phyloP scores from a whole-genome alignment of 1,140 invertebrate species.

The Telenomus remus region DNA sequence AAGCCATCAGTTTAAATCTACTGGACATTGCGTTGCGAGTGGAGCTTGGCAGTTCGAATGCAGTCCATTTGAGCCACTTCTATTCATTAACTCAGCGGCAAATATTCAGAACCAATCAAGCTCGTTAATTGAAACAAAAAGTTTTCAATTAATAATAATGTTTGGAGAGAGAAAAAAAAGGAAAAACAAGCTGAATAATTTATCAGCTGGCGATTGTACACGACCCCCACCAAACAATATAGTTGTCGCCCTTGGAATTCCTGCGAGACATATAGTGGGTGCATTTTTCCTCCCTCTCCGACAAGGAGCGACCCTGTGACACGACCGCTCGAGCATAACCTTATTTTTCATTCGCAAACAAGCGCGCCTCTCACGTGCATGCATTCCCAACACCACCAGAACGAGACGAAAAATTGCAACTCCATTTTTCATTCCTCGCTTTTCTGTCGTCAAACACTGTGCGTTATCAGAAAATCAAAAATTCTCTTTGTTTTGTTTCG shows the following conservation, averaged over 20 bases:
- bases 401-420: conserved; percentile 28
- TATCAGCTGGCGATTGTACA: conserved; percentile 46
- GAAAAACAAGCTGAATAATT: not conserved
- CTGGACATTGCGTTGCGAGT: conserved; percentile 44
- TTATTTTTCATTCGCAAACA: conserved; percentile 37
- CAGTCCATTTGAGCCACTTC: not conserved
- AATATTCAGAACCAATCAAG: too few species aligned
- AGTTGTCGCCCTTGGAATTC: conserved; percentile 55
- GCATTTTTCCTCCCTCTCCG: conserved; percentile 23
- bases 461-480: too few species aligned
- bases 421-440: too few species aligned
- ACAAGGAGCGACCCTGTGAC: conserved; percentile 35
- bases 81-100: too few species aligned
- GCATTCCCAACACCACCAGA: conserved; percentile 33
- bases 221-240: conserved; percentile 34
- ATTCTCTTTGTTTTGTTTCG: too few species aligned
- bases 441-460: too few species aligned
- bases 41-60: conserved; percentile 24
- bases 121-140: too few species aligned
- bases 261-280: conserved; percentile 33
- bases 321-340: conserved; percentile 39
- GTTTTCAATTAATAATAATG: too few species aligned
- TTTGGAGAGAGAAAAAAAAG: too few species aligned
- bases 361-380: conserved; percentile 18
- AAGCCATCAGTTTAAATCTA: conserved; percentile 52